Base-by-base conservation (phyloP, 92 coral and sea anemone species). In the Parazoanthus swiftii region DNA sequence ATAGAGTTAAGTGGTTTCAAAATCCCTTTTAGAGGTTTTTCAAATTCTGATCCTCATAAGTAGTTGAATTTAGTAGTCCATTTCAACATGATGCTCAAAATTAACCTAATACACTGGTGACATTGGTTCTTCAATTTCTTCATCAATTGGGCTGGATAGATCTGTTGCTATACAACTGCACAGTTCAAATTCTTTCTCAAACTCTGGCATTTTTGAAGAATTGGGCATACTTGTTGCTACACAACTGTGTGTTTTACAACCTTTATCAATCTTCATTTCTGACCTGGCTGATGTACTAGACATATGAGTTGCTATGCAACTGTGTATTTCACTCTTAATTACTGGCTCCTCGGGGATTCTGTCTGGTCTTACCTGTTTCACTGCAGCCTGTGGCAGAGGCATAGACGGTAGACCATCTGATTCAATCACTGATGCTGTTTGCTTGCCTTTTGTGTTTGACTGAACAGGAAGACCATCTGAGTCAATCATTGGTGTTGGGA, bases 51-150 rank as follows among this genome's bases (percentile, higher is more conserved):
- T 46, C 2, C 50, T 4, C 50, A 46, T 2, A 46, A 0, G 50
- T 46, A 46, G 3, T 46, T 46, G 50, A 48, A 73, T 73, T 72
- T 26, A 72, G 18, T 73, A 8, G 11, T 48, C 11, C 51, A 48
- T 0, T 48, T 48, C 8, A 10, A 48, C 51, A 7, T 11, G 36
- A 25, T 79, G 1, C 36, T 3, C 11, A 77, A 48, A 79, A 20
- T 13, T 15, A 0, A 58, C 23, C 23, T 84, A 84, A 44, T 84
- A 84, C 4, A 84, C 87, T 33, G 87, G 87, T 29, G 87, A 84
- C 87, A 84, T 84, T 46, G 87, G 87, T 44, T 84, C 78, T 71
- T 46, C 87, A 44, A 70, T 43, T 26, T 84, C 87, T 18, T 14
- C 44, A 10, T 13, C 66, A 44, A 43, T 21, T 36, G 23, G 8